Conservation (phyloP, 1,140 invertebrate species). For the Caenorhabditis inopinata region DNA sequence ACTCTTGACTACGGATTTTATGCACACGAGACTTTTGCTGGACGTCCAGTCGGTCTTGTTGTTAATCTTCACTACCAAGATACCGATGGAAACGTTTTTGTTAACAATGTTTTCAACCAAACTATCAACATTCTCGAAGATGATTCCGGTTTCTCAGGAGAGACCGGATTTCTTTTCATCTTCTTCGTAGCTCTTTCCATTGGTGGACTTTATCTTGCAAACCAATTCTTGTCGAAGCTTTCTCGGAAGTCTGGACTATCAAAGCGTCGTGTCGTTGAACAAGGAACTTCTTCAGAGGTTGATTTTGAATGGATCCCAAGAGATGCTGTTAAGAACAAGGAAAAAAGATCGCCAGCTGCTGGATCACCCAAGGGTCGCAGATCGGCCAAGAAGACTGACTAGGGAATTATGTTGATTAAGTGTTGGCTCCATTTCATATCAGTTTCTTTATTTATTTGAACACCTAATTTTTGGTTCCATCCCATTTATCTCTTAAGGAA, state of each 20-base stretch:
- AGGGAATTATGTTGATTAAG: neutral
- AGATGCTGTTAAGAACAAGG: slow-evolving; percentile 73
- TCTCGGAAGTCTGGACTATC: slow-evolving; percentile 69
- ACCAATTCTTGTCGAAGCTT: slow-evolving; percentile 77
- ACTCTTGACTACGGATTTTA: slow-evolving; percentile 92
- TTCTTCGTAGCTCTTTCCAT: slow-evolving; percentile 85
- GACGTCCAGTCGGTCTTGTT: slow-evolving; percentile 89
- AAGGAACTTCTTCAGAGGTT: slow-evolving; percentile 75
- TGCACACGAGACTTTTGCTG: slow-evolving; percentile 89
- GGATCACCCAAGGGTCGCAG: slow-evolving; percentile 43
- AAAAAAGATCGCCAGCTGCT: slow-evolving; percentile 47
- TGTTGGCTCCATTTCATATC: neutral
- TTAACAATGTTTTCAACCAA: slow-evolving; percentile 95
- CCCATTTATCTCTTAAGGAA: neutral
- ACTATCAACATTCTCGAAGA: slow-evolving; percentile 94
- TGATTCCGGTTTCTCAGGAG: slow-evolving; percentile 92
- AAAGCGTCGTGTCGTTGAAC: slow-evolving; percentile 74
- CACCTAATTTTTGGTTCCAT: neutral
- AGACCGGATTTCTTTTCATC: slow-evolving; percentile 94
- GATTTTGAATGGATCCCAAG: slow-evolving; percentile 97
- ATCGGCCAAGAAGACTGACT: slow-evolving; percentile 45
- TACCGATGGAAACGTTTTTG: slow-evolving; percentile 73
- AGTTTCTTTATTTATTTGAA: neutral
- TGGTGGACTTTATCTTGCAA: slow-evolving; percentile 81
- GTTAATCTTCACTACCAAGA: slow-evolving; percentile 91